Base-by-base conservation (phyloP, 2,113 vertebrate species). In the Nesospiza acunhae region DNA sequence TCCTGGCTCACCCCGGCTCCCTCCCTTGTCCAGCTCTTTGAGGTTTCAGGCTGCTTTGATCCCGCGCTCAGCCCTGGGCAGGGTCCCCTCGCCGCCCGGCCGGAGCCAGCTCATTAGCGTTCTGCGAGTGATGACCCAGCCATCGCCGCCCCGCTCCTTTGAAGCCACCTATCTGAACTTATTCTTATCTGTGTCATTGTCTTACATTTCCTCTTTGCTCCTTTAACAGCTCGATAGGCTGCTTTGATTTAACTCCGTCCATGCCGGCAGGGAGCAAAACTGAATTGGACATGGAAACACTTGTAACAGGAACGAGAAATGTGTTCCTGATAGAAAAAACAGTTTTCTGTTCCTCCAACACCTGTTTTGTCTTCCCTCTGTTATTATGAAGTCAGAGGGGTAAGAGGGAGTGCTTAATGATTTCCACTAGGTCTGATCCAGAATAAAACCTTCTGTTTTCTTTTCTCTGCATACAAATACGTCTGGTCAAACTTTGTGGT, bases 41-140 rank as follows among this genome's bases (percentile, higher is more conserved):
- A 93, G 95, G 59, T 55, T 93, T 90, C 17, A 41, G 68, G 85
- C 42, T 70, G 4, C 91, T 97, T 96, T 95, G 96, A 97, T 95
- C 64, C 52, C 35, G 7, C 67, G 14, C 83, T 94, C 27, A 84
- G 89, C 55, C 92, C 84, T 52, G 86, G 89, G 86, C 47, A 81
- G 76, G n/a, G 83, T 7, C 72, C 13, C 50, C 13, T 23, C 27
- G 9, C 60, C 53, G 92, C 59, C 88, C 3, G 63, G 75, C 41
- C 21, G 90, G 96, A 97, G 90, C 82, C 90, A 50, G 92, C 79
- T 92, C 94, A 39, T 95, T 69, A 88, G 85, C 68, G 89, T 14
- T 80, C n/a, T 74, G 23, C 66, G 7, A 90, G 90, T 7, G 94
- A 86, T 80, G 90, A 78, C 88, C 90, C 79, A 26, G 79, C 46